Evolutionary conservation across 2,888 invertebrate species (phyloP), one percentile per base, ranked within the genome.

Genomic region (Platynereis dumerilii): DNA sequence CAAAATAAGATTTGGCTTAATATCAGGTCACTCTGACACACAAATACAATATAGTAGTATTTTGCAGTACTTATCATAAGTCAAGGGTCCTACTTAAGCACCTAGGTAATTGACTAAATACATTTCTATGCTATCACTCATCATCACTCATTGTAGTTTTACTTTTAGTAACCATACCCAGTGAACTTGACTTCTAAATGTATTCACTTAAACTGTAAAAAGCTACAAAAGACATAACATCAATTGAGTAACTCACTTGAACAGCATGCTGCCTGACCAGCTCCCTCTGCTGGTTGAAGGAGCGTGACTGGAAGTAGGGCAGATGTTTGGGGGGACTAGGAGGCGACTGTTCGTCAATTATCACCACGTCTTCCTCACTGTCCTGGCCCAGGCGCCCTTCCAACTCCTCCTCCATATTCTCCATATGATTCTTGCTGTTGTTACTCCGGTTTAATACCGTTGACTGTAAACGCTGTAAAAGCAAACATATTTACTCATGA

Each of bases 371-470:
- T 17, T 52, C 52, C n/a, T 24, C 52, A 22, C 55, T 45, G 26
- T 80, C 81, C 78, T 79, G 80, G 64, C 79, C 78, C 60, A 82
- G 70, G 69, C 80, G 78, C 44, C 79, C 79, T 71, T 83, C 82
- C 2, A 80, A 79, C 61, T 86, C 86, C 70, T 86, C 86, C 65
- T 86, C 86, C 17, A 86, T 85, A 74, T 86, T 86, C 72, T 86
- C 86, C 79, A 85, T 84, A 66, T 85, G 84, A 60, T 82, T 83
- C 69, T 89, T 87, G 64, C 85, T 85, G 70, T 86, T 85, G 70
- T 86, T 85, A 20, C 91, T 91, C 58, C 94, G 88, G 48, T 92
- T 93, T 74, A 94, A 83, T 17, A 92, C 93, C 20, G 94, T 93
- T 82, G 94, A 92, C 44, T 94, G 88, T 73, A 94, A 92, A 85